These are phyloP conservation scores for Trididemnum nubilum DNA, from an alignment of 23 tunicate genomes.

Conservation along the genomic window DNA sequence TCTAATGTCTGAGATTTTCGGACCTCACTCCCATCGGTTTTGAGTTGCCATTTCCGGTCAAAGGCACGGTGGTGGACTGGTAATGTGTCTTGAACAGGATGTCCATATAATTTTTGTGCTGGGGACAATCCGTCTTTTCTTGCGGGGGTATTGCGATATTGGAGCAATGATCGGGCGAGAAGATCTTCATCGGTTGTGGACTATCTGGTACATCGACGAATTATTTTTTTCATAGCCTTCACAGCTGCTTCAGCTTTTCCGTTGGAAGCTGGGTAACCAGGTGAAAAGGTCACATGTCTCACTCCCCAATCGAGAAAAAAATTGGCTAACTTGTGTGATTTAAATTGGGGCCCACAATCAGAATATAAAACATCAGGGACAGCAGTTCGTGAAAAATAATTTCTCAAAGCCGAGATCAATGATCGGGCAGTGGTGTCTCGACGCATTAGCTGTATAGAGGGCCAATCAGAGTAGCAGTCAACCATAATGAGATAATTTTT, in stretches of 20 bases:
- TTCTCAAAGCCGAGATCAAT: too few species aligned
- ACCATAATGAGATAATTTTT: neutral
- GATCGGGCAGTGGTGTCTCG: neutral
- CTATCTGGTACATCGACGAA: too few species aligned
- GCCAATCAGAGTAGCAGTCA: too few species aligned
- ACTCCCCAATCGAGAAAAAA: constrained; percentile 13
- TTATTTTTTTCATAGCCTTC: too few species aligned
- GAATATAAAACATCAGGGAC: constrained; percentile 18
- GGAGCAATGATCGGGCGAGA: constrained; percentile 11
- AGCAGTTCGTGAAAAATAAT: constrained; percentile 21
- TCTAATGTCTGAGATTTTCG: neutral
- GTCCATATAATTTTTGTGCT: too few species aligned
- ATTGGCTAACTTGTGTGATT: neutral
- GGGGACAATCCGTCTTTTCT: constrained; percentile 16
- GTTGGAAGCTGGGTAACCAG: too few species aligned
- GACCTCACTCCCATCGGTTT: neutral
- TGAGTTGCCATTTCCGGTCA: constrained; percentile 1
- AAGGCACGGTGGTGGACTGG: constrained; percentile 15
- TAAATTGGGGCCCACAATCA: constrained; percentile 17
- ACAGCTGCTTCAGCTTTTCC: too few species aligned
- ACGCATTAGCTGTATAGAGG: neutral
- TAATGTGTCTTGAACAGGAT: too few species aligned
- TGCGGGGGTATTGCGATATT: constrained; percentile 11
- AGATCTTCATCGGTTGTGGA: too few species aligned
- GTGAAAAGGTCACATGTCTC: neutral